Evolutionary conservation across 2,113 vertebrate species (phyloP), one percentile per base, ranked within the genome.

Genomic region (Psephotus haematonotus): DNA sequence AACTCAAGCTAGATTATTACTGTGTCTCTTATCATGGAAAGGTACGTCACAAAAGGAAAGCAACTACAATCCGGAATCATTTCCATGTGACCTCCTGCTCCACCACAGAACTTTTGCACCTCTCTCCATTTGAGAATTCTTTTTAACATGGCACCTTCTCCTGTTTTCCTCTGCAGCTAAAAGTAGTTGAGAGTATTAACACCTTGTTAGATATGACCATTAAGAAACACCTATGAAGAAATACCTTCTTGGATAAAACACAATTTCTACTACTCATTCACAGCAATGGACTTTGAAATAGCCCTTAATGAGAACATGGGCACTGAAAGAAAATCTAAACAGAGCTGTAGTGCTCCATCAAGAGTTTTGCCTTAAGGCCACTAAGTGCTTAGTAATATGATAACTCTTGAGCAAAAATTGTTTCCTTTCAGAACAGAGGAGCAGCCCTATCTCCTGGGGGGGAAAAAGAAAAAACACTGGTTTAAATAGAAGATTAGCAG

Each of bases 341-440:
- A 90, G 59, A 72, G 55, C 9, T 83, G 57, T 35, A 94, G 71
- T 15, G 20, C 49, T 88, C n/a, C 63, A 70, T 49, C 53, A 77
- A 90, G 92, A 86, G 63, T 27, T 77, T 9, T 90, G 68, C 95
- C 92, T 60, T 86, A 83, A 75, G 60, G 68, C 53, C 82, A 86
- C 68, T 50, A 64, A 90, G 64, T 83, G 91, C 71, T 90, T 50
- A 62, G 67, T 41, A 68, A 59, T 90, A 68, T 5, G 79, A 80
- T 71, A 93, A 62, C 75, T 88, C 85, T 52, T 52, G 13, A 92
- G 53, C 43, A 83, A 79, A 53, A 46, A 64, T 33, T 93, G n/a
- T 25, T 90, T 77, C 64, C 55, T 64, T 64, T 71, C 68, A 82
- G 71, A 86, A 88, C 11, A 90, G 63, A 86, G 37, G 19, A 86